These are phyloP conservation scores for Protophormia terraenovae DNA, from an alignment of 2,888 invertebrate genomes.

Conservation along the genomic window DNA sequence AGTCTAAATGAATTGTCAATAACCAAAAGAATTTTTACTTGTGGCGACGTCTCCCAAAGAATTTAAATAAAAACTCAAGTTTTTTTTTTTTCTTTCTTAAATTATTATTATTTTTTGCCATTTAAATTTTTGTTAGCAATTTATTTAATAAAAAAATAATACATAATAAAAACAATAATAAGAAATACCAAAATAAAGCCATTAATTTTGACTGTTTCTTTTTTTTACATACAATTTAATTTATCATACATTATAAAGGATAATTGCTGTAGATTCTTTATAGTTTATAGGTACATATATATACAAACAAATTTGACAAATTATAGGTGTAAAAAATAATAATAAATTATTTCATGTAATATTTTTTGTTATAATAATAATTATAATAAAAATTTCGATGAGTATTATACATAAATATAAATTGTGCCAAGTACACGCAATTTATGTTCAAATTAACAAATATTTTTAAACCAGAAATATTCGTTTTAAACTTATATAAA, in stretches of 20 bases:
- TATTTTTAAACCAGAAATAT: conserved; percentile 32
- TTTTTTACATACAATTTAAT: conserved; percentile 14
- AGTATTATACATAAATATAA: no score
- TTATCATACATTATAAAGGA: neutral
- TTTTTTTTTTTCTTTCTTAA: conserved; percentile 19
- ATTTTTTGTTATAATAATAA: neutral
- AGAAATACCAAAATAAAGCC: neutral
- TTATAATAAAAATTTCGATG: conserved; percentile 14
- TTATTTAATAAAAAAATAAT: conserved; percentile 45
- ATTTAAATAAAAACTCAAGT: conserved; percentile 44
- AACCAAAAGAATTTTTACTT: conserved; percentile 40
- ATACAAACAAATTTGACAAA: no score
- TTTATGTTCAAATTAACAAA: conserved; percentile 9
- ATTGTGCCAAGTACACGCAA: no score
- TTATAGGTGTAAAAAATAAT: neutral
- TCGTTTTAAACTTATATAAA: neutral
- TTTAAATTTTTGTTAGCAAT: conserved; percentile 44
- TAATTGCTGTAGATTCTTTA: neutral
- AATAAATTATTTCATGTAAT: neutral
- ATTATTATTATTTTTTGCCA: neutral
- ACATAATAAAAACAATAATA: neutral
- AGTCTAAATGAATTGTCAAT: conserved; percentile 55
- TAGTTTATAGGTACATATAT: no score
- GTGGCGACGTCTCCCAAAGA: conserved; percentile 57
- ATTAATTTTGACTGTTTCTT: neutral